Evolutionary conservation across 2,888 invertebrate species (phyloP).

Genomic region (Himalopsyche japonica): DNA sequence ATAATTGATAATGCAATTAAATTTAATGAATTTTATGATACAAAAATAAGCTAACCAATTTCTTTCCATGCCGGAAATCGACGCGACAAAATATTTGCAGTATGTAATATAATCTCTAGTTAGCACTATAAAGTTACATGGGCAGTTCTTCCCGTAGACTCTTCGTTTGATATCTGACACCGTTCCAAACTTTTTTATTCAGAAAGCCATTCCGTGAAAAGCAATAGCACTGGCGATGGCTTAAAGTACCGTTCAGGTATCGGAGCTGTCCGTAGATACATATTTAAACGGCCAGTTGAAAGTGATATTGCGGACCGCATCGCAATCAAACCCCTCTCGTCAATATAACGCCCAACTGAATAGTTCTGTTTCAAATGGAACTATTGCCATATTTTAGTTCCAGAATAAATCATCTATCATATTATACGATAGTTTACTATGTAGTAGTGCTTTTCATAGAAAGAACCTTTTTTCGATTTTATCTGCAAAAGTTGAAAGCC

Average conservation of each 20-base stretch:
- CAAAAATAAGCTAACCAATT: too few relatives aligned
- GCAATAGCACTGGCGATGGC: conserved; percentile 3
- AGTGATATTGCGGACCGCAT: conserved; percentile 19
- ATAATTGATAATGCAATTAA: too few relatives aligned
- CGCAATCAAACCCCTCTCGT: not conserved
- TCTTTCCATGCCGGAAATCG: too few relatives aligned
- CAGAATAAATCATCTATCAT: too few relatives aligned
- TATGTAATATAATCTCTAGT: too few relatives aligned
- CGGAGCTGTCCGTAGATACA: not conserved
- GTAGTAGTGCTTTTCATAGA: too few relatives aligned
- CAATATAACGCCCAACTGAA: not conserved
- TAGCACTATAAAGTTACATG: not conserved
- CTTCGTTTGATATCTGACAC: not conserved
- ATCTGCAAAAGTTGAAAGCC: too few relatives aligned
- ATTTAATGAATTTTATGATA: too few relatives aligned
- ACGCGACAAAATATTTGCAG: too few relatives aligned
- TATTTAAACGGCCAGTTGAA: conserved; percentile 3
- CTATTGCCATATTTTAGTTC: too few relatives aligned
- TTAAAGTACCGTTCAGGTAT: conserved; percentile 18
- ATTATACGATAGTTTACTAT: too few relatives aligned
- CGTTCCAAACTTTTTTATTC: conserved; percentile 14
- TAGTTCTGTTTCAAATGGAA: not conserved
- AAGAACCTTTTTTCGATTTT: too few relatives aligned
- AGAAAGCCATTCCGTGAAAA: conserved; percentile 12
- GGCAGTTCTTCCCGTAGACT: not conserved